Evolutionary conservation across 2,797 vertebrate genomes (phyloP).

Genomic region (Esox masquinongy): DNA sequence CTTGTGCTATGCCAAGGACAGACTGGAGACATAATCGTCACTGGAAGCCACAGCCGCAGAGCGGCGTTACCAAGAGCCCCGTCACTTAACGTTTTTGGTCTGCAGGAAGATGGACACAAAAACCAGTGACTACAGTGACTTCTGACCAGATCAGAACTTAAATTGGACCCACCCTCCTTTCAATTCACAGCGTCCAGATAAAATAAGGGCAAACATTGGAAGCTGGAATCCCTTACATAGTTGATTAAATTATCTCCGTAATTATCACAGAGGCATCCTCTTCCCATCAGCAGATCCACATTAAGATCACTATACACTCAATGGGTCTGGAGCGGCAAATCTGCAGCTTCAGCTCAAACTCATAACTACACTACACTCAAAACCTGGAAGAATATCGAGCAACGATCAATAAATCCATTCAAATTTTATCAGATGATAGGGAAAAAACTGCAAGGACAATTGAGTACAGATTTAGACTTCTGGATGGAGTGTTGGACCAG

Average conservation of each 20-base stretch:
- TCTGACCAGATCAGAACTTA: neutral
- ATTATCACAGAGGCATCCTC: slow-evolving; percentile 29
- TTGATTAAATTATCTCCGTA: slow-evolving; percentile 9
- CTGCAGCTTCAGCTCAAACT: slow-evolving; percentile 23
- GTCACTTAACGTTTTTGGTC: too few relatives aligned
- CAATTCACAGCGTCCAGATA: neutral
- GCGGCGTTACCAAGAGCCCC: too few relatives aligned
- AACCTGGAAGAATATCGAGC: slow-evolving; percentile 37
- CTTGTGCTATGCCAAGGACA: too few relatives aligned
- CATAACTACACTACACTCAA: slow-evolving; percentile 36
- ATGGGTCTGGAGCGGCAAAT: slow-evolving; percentile 36
- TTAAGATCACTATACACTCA: slow-evolving; percentile 41
- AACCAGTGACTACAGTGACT: neutral
- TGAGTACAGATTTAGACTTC: neutral
- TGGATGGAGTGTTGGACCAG: too few relatives aligned
- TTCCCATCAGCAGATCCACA: slow-evolving; percentile 42
- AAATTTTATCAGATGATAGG: slow-evolving; percentile 59
- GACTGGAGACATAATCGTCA: too few relatives aligned
- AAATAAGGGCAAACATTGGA: neutral
- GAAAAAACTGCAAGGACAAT: slow-evolving; percentile 63
- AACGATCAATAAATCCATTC: slow-evolving; percentile 67
- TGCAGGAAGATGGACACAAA: neutral
- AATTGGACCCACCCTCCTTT: too few relatives aligned
- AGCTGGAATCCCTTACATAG: neutral
- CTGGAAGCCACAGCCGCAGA: too few relatives aligned